phyloP scores from a whole-genome alignment of 2,113 vertebrate species.

The Serinus canaria region DNA sequence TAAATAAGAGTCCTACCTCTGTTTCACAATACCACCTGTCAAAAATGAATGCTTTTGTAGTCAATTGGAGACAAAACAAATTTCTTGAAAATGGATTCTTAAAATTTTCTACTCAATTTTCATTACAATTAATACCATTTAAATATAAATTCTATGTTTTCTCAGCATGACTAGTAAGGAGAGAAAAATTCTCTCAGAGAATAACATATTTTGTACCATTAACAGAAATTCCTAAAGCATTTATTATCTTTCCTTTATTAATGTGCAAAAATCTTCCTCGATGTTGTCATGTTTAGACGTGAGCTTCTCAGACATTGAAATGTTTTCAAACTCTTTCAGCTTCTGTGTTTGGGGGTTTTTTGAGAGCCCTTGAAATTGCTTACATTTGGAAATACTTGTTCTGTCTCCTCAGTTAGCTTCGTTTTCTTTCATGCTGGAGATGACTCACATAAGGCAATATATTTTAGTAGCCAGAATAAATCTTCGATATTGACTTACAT shows the following conservation, averaged over 20 bases:
- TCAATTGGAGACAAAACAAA: neutral
- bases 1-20: neutral
- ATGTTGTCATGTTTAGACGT: neutral
- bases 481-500: neutral
- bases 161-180: neutral
- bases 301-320: neutral
- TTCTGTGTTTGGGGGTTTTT: neutral
- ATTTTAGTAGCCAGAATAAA: neutral
- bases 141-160: neutral
- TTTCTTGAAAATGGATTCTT: accelerated
- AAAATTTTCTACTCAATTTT: neutral
- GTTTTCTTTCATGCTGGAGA: neutral
- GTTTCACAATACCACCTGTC: neutral
- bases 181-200: neutral
- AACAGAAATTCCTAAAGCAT: neutral
- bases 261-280: neutral
- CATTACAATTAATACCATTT: neutral
- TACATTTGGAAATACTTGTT: neutral
- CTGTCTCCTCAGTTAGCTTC: neutral
- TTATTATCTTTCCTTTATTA: neutral
- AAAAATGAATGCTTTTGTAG: neutral
- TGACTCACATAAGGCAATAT: neutral
- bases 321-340: neutral
- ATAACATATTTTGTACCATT: neutral
- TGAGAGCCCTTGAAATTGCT: neutral